Evolutionary conservation across 2,113 vertebrate species (phyloP).

Genomic region (Quiscalus mexicanus): DNA sequence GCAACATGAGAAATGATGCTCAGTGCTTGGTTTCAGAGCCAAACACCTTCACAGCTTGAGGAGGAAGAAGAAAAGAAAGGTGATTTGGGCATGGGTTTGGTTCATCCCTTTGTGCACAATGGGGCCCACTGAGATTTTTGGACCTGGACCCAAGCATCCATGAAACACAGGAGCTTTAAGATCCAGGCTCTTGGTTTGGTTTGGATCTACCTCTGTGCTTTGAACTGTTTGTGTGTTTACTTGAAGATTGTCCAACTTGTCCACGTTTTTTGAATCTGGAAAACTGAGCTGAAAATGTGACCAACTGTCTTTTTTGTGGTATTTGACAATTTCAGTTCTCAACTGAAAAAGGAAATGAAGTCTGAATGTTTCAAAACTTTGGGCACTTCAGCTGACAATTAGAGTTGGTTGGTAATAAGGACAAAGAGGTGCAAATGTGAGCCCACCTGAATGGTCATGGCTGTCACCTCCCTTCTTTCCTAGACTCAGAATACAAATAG

Average conservation of each 20-base stretch:
- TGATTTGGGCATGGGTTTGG: background rate
- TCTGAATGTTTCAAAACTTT: background rate
- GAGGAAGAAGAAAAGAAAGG: background rate
- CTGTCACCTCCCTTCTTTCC: background rate
- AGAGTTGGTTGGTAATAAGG: background rate
- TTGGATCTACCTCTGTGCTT: constrained; percentile 22
- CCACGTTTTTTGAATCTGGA: background rate
- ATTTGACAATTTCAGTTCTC: background rate
- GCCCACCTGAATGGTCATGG: background rate
- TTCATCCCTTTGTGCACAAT: background rate
- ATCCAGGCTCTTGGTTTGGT: background rate
- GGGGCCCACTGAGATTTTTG: background rate
- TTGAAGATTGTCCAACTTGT: background rate
- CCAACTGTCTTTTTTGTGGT: background rate
- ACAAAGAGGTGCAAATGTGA: background rate
- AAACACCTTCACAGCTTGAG: background rate
- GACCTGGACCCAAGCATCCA: background rate
- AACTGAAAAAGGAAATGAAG: background rate
- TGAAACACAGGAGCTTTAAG: background rate
- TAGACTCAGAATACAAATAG: background rate
- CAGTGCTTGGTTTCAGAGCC: background rate
- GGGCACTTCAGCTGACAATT: background rate
- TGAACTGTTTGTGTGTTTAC: constrained; percentile 19
- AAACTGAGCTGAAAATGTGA: background rate
- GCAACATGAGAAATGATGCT: accelerated